Base-by-base conservation (phyloP, 2,113 vertebrate genomes). In the Oryzias celebensis region DNA sequence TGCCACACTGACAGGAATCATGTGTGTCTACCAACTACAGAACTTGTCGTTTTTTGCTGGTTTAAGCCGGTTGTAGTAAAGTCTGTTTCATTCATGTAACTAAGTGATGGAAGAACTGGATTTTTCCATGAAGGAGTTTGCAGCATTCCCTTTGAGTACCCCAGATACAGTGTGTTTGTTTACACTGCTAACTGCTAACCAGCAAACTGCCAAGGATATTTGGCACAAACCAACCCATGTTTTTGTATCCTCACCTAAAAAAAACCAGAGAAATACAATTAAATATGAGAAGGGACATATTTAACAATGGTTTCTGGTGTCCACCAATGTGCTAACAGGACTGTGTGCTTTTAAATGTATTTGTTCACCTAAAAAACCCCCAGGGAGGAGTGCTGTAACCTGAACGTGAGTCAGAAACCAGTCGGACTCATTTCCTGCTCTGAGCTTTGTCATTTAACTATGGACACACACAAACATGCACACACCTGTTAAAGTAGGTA, bases 231-330 rank as follows among this genome's bases (percentile, higher is more conserved):
- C 52, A 50, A 28, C 58, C 52, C 42, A 23, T 78, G 53, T 48
- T 74, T 80, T 70, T 74, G 70, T 69, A 53, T 55, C 20, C 52
- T 81, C 77, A 78, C 81, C 84, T 81, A 72, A 62, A 66, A 77
- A 78, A 62, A 49, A 23, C 47, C 45, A 58, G 63, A 73, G 57
- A 10, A 58, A 69, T 52, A 71, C 51, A 65, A 55, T 63, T 55
- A 65, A 63, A 71, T 59, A 58, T 45, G 57, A 62, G 52, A 58
- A 57, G 60, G 46, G 65, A 61, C 69, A 63, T 5, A 16, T 75
- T 69, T 61, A 80, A 86, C 83, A 85, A 81, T 83, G 53, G 66
- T 74, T 75, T 84, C 81, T 83, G 73, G 80, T 86, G 23, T 81
- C 63, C 70, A 4, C 23, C 22, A 28, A 65, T 77, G 63, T 77